phyloP scores from a whole-genome alignment of 2,797 vertebrate species.

The Distichodus sexfasciatus region DNA sequence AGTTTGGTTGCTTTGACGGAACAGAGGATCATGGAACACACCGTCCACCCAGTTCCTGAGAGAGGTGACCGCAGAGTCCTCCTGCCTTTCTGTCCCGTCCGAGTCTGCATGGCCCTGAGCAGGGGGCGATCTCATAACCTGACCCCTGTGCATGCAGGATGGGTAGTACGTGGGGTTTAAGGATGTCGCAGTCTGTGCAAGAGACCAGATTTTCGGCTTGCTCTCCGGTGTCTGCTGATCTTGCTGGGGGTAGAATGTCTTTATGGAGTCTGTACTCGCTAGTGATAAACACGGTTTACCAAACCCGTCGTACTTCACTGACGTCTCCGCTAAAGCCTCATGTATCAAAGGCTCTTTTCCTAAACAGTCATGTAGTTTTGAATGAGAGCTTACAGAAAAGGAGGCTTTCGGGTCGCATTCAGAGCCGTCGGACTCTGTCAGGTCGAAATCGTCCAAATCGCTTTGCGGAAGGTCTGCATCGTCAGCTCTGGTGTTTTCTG shows the following conservation, averaged over 20 bases:
- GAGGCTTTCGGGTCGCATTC: conserved; percentile 81
- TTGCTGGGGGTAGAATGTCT: conserved; percentile 71
- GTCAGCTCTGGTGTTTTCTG: conserved; percentile 72
- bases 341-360: conserved; percentile 54
- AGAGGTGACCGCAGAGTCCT: conserved; percentile 89
- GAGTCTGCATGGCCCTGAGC: conserved; percentile 65
- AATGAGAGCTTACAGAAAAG: conserved; percentile 59
- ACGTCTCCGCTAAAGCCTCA: conserved; percentile 56
- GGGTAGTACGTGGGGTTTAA: conserved; percentile 85
- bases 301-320: conserved; percentile 78
- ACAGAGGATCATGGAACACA: conserved; percentile 90
- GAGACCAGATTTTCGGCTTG: conserved; percentile 98
- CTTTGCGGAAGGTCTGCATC: conserved; percentile 84
- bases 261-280: conserved; percentile 67
- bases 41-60: conserved; percentile 98
- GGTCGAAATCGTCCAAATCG: conserved; percentile 90
- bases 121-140: conserved; percentile 22
- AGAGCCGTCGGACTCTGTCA: conserved; percentile 84
- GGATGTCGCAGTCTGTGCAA: conserved; percentile 89
- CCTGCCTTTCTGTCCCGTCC: conserved; percentile 74
- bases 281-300: conserved; percentile 69
- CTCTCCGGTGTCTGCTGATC: conserved; percentile 72
- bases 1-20: conserved; percentile 85
- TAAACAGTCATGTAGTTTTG: conserved; percentile 48
- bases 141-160: conserved; percentile 83